Percentiles rank a stretch among this genome's conserved stretches.
These are phyloP conservation scores for Rhynchomys soricoides DNA, from an alignment of 2,113 vertebrate species.

Conservation along the genomic window DNA sequence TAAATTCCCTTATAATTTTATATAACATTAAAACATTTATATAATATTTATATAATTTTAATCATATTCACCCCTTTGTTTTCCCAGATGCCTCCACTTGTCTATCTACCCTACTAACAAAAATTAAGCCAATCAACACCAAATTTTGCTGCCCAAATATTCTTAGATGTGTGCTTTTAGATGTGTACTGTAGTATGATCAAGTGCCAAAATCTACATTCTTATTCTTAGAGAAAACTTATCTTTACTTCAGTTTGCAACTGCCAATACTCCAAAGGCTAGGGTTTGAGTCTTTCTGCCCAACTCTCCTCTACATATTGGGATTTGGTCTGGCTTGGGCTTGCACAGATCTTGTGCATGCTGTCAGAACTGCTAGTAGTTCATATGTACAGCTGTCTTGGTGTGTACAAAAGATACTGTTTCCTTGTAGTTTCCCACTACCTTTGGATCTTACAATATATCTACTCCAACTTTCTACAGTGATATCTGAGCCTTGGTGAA, in stretches of 20 bases:
- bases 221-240: neutral
- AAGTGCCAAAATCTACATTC: neutral
- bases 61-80: neutral
- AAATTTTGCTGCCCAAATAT: neutral
- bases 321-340: neutral
- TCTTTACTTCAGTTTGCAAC: neutral
- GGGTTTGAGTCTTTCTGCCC: neutral
- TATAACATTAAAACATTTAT: no score
- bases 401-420: neutral
- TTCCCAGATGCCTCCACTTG: neutral
- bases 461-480: neutral
- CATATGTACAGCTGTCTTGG: neutral
- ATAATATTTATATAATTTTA: no score
- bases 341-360: neutral
- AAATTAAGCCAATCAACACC: neutral
- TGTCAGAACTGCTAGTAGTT: neutral
- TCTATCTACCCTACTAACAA: neutral
- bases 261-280: neutral
- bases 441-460: neutral
- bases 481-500: neutral
- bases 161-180: neutral
- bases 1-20: neutral
- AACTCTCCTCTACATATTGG: neutral
- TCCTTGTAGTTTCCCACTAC: neutral
- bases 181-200: neutral